Evolutionary conservation across 2,113 vertebrate genomes (phyloP).

Genomic region (Festucalex cinctus): DNA sequence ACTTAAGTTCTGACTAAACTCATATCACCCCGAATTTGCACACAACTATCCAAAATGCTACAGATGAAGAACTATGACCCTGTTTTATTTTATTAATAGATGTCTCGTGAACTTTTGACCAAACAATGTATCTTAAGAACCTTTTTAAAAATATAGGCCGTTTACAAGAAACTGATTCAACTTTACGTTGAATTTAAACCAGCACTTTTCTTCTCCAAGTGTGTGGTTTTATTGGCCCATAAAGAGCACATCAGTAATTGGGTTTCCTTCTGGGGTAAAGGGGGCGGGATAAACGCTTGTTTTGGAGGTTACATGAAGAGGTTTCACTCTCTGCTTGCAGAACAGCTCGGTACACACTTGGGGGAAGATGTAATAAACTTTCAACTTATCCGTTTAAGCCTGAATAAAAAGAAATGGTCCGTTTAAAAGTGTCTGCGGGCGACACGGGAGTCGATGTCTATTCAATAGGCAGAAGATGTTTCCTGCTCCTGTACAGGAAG

Average conservation of each 20-base stretch:
- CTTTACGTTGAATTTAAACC: neutral
- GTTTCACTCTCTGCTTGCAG: slow-evolving; percentile 22
- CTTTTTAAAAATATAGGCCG: too few species aligned
- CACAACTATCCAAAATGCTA: too few species aligned
- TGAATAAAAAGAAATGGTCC: slow-evolving; percentile 26
- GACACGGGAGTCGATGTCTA: slow-evolving; percentile 50
- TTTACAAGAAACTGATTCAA: neutral
- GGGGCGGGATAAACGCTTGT: slow-evolving; percentile 9
- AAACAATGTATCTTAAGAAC: neutral
- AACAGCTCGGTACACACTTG: slow-evolving; percentile 32
- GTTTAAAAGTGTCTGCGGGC: slow-evolving; percentile 35
- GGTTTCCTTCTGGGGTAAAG: slow-evolving; percentile 7
- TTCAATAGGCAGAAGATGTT: slow-evolving; percentile 52
- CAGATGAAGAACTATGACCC: too few species aligned
- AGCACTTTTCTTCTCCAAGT: neutral
- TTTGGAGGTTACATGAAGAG: slow-evolving; percentile 33
- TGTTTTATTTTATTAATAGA: too few species aligned
- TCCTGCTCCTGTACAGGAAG: slow-evolving; percentile 49
- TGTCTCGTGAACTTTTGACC: neutral
- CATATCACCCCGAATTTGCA: too few species aligned
- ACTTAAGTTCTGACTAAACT: neutral
- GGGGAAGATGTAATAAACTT: slow-evolving; percentile 56
- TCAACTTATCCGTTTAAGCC: slow-evolving; percentile 45
- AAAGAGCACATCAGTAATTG: slow-evolving; percentile 22
- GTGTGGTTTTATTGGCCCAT: slow-evolving; percentile 14